Evolutionary conservation across 2,113 vertebrate genomes (phyloP).

Genomic region (Oenanthe melanoleuca): DNA sequence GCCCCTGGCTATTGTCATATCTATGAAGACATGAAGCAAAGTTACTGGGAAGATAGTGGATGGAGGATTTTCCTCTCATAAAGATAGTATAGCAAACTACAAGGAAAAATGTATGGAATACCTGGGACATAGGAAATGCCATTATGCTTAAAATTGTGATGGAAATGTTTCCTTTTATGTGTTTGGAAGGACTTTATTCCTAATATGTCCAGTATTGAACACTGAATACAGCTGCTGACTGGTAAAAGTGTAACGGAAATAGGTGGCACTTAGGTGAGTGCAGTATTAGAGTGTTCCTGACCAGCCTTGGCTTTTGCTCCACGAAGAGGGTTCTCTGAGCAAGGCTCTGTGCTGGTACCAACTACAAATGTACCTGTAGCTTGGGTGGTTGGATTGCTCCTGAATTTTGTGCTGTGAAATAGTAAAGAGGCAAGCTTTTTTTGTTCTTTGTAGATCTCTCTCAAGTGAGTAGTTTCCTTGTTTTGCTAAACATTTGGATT

Average conservation of each 20-base stretch:
- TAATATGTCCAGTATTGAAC: not conserved
- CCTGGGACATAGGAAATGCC: not conserved
- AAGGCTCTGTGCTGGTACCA: not conserved
- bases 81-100: rapidly evolving
- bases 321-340: rapidly evolving
- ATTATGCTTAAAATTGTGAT: not conserved
- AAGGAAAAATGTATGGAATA: not conserved
- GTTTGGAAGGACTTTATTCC: not conserved
- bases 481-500: not conserved
- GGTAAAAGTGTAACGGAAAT: not conserved
- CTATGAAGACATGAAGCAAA: not conserved
- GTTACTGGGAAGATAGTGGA: not conserved
- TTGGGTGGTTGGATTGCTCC: not conserved
- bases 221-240: not conserved
- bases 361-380: too few relatives aligned
- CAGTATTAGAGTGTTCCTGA: not conserved
- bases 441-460: not conserved
- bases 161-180: not conserved
- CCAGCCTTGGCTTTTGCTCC: not conserved
- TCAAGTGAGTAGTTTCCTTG: not conserved
- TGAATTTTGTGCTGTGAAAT: not conserved
- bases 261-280: not conserved
- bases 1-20: not conserved
- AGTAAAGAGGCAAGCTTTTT: not conserved
- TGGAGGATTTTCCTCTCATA: not conserved